Conservation (phyloP, 2,888 invertebrate species). For the Euphydryas editha region DNA sequence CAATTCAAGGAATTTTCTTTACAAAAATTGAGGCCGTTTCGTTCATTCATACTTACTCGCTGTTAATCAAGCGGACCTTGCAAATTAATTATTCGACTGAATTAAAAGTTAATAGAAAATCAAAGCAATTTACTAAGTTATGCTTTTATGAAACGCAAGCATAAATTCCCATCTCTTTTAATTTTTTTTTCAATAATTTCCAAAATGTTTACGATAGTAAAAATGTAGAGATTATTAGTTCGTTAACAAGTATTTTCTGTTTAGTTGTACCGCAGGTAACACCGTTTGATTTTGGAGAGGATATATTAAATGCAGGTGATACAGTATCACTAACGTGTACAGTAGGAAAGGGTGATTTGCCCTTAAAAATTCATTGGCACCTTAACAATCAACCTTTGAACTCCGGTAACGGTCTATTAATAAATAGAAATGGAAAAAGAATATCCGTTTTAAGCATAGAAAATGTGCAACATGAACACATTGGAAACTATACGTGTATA, state of each 20-base stretch:
- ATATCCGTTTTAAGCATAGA: conserved; percentile 88
- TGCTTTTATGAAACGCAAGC: conserved; percentile 34
- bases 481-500: conserved; percentile 86
- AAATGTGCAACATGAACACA: conserved; percentile 83
- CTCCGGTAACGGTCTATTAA: conserved; percentile 82
- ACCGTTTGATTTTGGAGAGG: conserved; percentile 90
- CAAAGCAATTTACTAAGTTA: conserved; percentile 17
- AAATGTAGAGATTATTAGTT: conserved; percentile 6
- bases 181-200: conserved; percentile 16
- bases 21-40: conserved; percentile 87
- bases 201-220: conserved; percentile 5
- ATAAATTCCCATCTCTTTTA: conserved; percentile 20
- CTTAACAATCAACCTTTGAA: conserved; percentile 83
- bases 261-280: conserved; percentile 91
- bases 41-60: conserved; percentile 89
- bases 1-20: conserved; percentile 81
- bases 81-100: conserved; percentile 86
- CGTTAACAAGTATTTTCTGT: conserved; percentile 29
- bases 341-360: conserved; percentile 88
- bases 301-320: conserved; percentile 88
- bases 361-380: conserved; percentile 88
- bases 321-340: conserved; percentile 88
- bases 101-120: conserved; percentile 88
- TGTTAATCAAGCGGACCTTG: conserved; percentile 86
- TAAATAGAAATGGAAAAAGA: conserved; percentile 85